phyloP scores from a whole-genome alignment of 2,888 invertebrate genomes.

The Syritta pipiens region DNA sequence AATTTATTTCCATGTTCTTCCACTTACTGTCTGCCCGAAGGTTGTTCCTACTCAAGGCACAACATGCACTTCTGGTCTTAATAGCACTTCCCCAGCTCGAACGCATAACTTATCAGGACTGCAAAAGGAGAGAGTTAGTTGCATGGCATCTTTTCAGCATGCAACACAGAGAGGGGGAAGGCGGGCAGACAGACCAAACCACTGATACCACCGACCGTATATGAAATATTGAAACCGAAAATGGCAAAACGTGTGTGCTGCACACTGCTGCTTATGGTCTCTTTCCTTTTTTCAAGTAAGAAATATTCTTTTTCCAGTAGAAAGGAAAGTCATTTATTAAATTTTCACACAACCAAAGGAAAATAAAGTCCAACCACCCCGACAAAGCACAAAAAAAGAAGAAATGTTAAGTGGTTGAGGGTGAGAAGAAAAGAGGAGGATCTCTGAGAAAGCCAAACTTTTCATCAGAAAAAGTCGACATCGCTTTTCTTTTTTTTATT shows the following conservation, averaged over 20 bases:
- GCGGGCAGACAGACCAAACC: background rate
- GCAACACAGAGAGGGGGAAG: constrained; percentile 8
- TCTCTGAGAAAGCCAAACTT: constrained; percentile 52
- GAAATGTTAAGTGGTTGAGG: constrained; percentile 51
- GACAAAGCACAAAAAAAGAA: background rate
- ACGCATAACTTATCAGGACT: constrained; percentile 63
- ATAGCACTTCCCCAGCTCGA: constrained; percentile 61
- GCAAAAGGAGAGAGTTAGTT: constrained; percentile 6
- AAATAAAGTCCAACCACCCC: constrained; percentile 53
- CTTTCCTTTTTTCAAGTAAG: constrained; percentile 4
- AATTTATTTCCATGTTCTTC: constrained; percentile 70
- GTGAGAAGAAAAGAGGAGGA: constrained; percentile 3
- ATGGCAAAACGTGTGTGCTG: constrained; percentile 58
- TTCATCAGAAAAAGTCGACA: constrained; percentile 38
- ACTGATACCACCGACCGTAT: constrained; percentile 30
- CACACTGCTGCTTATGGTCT: constrained; percentile 42
- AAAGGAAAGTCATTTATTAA: constrained; percentile 69
- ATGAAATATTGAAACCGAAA: constrained; percentile 69
- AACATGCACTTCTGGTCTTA: constrained; percentile 68
- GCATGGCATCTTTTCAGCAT: constrained; percentile 16
- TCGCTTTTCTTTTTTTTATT: constrained; percentile 32
- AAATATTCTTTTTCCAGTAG: constrained; percentile 38
- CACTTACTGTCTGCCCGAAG: background rate
- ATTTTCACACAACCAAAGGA: constrained; percentile 39
- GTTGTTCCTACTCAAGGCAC: background rate